These are phyloP conservation scores for Hipparchia sbordonii DNA, from an alignment of 2,888 invertebrate genomes.

Conservation along the genomic window DNA sequence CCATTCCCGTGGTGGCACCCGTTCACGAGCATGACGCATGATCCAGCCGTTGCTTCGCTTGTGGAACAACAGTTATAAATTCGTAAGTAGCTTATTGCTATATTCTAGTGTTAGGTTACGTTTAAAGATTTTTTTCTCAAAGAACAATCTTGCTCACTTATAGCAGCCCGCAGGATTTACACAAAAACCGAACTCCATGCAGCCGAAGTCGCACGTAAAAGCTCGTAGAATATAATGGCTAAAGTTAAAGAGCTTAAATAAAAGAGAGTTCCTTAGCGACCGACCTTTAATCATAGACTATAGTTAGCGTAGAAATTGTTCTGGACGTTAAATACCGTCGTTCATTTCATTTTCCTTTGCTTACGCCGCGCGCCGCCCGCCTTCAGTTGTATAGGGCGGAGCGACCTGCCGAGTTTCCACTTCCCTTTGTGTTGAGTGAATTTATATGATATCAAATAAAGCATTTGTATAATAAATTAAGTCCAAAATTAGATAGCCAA, in stretches of 20 bases:
- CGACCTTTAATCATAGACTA: not conserved
- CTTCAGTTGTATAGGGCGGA: not conserved
- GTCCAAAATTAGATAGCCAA: not conserved
- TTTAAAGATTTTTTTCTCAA: not conserved
- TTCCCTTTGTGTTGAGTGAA: too few species aligned
- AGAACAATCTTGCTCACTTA: too few species aligned
- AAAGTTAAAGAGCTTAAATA: not conserved
- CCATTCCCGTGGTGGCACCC: too few species aligned
- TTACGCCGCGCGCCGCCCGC: not conserved
- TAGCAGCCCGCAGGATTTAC: too few species aligned
- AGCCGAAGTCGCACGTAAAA: not conserved
- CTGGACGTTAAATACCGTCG: not conserved
- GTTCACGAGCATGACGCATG: too few species aligned
- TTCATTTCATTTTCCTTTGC: not conserved
- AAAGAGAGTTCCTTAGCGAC: not conserved
- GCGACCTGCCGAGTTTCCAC: not conserved
- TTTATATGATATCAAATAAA: too few species aligned
- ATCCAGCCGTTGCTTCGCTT: too few species aligned
- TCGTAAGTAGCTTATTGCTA: constrained; percentile 12
- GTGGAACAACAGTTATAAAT: not conserved
- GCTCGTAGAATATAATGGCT: not conserved
- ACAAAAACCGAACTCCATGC: too few species aligned
- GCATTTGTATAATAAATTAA: not conserved
- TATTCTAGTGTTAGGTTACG: not conserved
- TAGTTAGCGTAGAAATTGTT: not conserved